phyloP scores from a whole-genome alignment of 2,797 vertebrate genomes.

The Alosa sapidissima region DNA sequence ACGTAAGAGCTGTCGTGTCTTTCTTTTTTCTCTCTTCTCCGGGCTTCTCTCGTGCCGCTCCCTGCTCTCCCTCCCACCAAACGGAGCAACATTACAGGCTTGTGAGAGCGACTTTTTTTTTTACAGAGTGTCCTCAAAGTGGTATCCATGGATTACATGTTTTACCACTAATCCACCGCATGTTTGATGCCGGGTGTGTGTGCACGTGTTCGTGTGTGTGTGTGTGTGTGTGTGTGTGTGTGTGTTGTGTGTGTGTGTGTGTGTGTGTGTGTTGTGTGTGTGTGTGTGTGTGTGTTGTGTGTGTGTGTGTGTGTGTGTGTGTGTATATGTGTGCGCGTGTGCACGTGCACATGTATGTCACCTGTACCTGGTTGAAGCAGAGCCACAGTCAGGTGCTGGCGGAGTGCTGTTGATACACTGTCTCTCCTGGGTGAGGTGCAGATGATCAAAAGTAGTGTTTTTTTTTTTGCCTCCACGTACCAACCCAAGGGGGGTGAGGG shows the following conservation, averaged over 20 bases:
- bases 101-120: slow-evolving; percentile 64
- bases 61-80: background rate
- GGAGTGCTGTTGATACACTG: slow-evolving; percentile 63
- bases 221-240: background rate
- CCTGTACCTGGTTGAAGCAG: slow-evolving; percentile 61
- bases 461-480: slow-evolving; percentile 65
- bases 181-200: slow-evolving; percentile 56
- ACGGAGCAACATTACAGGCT: slow-evolving; percentile 53
- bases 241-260: slow-evolving; percentile 3
- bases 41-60: background rate
- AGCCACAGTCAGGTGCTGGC: slow-evolving; percentile 43
- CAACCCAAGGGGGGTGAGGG: background rate
- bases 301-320: background rate
- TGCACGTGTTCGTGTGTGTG: slow-evolving; percentile 42
- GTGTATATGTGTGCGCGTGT: slow-evolving; percentile 1
- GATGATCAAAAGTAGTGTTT: slow-evolving; percentile 84
- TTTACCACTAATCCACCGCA: slow-evolving; percentile 57
- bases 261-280: slow-evolving; percentile 35
- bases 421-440: slow-evolving; percentile 64
- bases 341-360: slow-evolving; percentile 46
- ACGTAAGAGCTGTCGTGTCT: slow-evolving; percentile 53
- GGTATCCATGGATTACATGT: slow-evolving; percentile 61
- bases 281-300: slow-evolving; percentile 41
- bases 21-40: background rate
- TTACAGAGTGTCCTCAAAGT: slow-evolving; percentile 63